Evolutionary conservation across 2,113 vertebrate genomes (phyloP).

Genomic region (Actenoides hombroni): DNA sequence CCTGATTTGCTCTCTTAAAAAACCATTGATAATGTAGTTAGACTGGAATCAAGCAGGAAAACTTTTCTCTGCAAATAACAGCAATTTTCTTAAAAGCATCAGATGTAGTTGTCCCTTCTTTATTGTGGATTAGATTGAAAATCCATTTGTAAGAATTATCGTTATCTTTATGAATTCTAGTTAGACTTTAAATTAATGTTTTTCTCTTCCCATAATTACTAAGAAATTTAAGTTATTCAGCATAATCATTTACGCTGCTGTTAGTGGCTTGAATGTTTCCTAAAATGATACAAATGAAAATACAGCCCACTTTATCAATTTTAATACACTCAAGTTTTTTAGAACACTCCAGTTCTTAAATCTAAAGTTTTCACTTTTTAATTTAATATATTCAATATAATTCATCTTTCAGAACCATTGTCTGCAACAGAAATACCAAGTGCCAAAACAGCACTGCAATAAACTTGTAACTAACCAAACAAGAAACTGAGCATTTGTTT

Average conservation of each 20-base stretch:
- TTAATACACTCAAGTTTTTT: not conserved
- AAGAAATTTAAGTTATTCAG: not conserved
- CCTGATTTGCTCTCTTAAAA: not conserved
- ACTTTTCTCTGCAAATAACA: not conserved
- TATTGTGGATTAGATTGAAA: not conserved
- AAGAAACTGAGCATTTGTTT: not conserved
- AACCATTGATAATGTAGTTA: not conserved
- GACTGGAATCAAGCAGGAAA: not conserved
- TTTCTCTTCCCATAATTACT: not conserved
- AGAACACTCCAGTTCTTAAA: not conserved
- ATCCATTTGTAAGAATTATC: not conserved
- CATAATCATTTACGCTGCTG: not conserved
- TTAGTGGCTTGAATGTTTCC: not conserved
- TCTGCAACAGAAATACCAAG: not conserved
- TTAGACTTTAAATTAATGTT: not conserved
- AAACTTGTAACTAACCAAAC: not conserved
- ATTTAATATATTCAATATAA: not conserved
- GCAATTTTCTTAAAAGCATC: not conserved
- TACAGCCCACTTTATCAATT: not conserved
- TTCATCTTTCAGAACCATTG: not conserved
- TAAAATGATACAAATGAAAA: not conserved
- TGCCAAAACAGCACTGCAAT: fast-evolving
- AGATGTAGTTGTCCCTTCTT: not conserved
- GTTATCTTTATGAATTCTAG: not conserved
- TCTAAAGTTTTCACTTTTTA: not conserved